Conservation (phyloP, 2,113 vertebrate genomes). For the Sylvia atricapilla region DNA sequence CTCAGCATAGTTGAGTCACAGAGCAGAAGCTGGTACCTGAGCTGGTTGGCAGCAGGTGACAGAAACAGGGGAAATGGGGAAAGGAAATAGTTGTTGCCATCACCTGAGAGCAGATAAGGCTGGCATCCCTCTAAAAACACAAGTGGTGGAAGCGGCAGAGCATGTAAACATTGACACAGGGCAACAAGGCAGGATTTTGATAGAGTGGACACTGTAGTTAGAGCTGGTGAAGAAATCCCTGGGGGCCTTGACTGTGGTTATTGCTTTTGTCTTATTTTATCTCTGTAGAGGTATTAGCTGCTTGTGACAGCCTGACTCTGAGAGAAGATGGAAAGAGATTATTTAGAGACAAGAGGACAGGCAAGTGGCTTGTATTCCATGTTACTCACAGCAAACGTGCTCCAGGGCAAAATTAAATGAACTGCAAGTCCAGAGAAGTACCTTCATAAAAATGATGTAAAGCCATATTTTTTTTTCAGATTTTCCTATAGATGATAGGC, state of each 20-base stretch:
- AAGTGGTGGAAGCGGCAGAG: not conserved
- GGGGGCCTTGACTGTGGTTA: conserved; percentile 7
- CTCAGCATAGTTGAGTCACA: accelerated
- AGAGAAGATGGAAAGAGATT: conserved; percentile 41
- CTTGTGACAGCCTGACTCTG: conserved; percentile 29
- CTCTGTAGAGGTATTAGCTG: conserved; percentile 15
- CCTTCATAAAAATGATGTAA: conserved; percentile 32
- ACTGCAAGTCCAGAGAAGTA: conserved; percentile 8
- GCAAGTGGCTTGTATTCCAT: conserved; percentile 7
- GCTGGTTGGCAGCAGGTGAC: not conserved
- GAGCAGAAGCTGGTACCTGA: not conserved
- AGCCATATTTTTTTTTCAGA: not conserved
- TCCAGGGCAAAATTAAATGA: conserved; percentile 55
- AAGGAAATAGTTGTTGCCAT: not conserved
- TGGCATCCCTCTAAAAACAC: not conserved
- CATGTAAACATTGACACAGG: conserved; percentile 33
- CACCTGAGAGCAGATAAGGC: not conserved
- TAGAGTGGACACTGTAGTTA: conserved; percentile 29
- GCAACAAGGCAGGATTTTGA: conserved; percentile 29
- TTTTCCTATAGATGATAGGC: not conserved
- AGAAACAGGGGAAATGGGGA: not conserved
- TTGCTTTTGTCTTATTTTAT: conserved; percentile 53
- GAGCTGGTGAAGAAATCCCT: conserved; percentile 9
- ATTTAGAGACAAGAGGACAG: conserved; percentile 23
- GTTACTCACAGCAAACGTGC: conserved; percentile 33